phyloP scores from a whole-genome alignment of 2,888 invertebrate genomes.

The Frankliniella intonsa region DNA sequence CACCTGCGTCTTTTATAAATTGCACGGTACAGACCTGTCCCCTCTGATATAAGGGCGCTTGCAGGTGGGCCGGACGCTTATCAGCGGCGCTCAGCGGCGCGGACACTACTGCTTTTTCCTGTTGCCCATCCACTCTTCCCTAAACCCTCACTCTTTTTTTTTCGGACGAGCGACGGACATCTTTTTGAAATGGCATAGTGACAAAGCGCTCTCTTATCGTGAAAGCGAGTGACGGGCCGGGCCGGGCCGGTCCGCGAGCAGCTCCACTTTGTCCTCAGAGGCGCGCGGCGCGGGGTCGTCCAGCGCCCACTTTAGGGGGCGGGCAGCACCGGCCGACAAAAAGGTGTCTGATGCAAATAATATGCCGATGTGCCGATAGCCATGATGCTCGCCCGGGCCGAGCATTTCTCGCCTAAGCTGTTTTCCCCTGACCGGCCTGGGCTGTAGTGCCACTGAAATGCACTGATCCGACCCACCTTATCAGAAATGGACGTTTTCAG shows the following conservation, averaged over 20 bases:
- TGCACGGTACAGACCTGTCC: background rate
- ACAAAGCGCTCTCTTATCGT: constrained; percentile 17
- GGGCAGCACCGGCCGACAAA: too few species aligned
- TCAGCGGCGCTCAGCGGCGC: background rate
- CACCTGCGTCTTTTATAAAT: too few species aligned
- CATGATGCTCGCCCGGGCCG: too few species aligned
- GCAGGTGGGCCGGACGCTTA: background rate
- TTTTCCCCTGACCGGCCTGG: too few species aligned
- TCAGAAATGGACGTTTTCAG: too few species aligned
- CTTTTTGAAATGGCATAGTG: background rate
- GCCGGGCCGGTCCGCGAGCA: background rate
- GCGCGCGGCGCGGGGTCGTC: background rate
- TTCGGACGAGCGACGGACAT: background rate
- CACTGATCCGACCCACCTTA: too few species aligned
- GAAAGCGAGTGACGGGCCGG: constrained; percentile 14
- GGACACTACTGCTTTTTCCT: background rate
- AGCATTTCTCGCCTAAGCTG: too few species aligned
- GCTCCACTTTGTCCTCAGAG: background rate
- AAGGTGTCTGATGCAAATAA: too few species aligned
- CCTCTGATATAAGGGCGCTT: background rate
- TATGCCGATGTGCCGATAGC: too few species aligned
- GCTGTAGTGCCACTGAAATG: too few species aligned
- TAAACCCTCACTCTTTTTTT: background rate
- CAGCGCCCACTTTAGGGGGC: background rate
- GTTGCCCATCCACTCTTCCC: background rate